Base-by-base conservation (phyloP, 2,888 invertebrate species). In the Tetragonisca angustula region DNA sequence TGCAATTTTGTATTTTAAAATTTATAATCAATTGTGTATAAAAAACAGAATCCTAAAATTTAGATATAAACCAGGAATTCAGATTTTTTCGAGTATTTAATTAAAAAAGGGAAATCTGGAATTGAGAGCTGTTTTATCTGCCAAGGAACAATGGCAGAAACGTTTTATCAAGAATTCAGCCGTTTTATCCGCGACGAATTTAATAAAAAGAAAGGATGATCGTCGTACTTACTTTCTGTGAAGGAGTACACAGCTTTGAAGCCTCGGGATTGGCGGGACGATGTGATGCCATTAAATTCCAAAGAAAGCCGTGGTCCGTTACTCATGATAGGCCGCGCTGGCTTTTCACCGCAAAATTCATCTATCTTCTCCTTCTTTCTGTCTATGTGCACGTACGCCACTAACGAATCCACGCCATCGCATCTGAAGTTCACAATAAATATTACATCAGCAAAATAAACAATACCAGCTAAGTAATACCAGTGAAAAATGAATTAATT, bases 261-360 rank as follows among this genome's bases (percentile, higher is more conserved):
- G 85, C 98, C 98, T 92, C 97, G 96, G 71, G 97, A 96, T 91
- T 97, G 96, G 90, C 97, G 96, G 49, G 97, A 97, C n/a, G 97
- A 97, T 91, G 96, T 95, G 74, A 96, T 96, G 70, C 98, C 98
- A 83, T 97, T 96, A 94, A 99, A 99, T 94, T 98, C 98, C 79
- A 99, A 95, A 93, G 97, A 97, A 92, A 99, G 95, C 91, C 97
- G 96, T 72, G 98, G 97, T 64, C 98, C 98, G 93, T 97, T 98
- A 81, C 99, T 99, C 99, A 99, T 99, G 87, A 99, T 96, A 79
- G 98, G 98, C 89, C 97, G 97, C 0, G 99, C 98, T 32, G 91
- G 89, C 87, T 96, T 96, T 59, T 96, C 96, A 13, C 98, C 98
- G 94, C 99, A 99, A 93, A 98, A 98, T 49, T 97, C 97, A 91